A percentile compares a stretch with the other conserved stretches of the same genome.
Conservation (phyloP, 53 echinoderm and acorn worm genomes). For the Paracentrotus lividus region DNA sequence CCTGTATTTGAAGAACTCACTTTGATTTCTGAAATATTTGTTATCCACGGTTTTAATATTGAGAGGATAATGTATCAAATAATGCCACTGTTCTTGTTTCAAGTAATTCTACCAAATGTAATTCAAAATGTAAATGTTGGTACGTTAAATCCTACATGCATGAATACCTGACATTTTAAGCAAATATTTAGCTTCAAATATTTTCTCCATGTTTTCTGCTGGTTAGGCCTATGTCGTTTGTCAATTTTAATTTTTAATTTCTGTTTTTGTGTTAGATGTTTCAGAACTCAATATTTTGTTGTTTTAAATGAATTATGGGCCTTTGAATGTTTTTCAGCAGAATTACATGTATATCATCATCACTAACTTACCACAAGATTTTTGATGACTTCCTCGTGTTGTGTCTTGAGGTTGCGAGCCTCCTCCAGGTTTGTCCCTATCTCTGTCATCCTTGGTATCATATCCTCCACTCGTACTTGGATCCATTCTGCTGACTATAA, state of each 20-base stretch:
- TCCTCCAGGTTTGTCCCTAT: slow-evolving; percentile 92
- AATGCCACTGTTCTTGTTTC: neutral
- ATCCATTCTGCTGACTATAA: slow-evolving; percentile 99
- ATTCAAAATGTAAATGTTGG: neutral
- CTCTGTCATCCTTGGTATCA: slow-evolving; percentile 96
- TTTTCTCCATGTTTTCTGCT: neutral
- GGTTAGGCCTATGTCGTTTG: neutral
- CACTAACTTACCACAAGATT: slow-evolving; percentile 88
- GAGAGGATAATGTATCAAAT: neutral
- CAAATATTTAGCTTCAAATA: neutral
- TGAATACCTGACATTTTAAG: neutral
- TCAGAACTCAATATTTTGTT: neutral
- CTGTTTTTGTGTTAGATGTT: neutral
- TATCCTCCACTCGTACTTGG: slow-evolving; percentile 93
- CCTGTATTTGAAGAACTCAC: neutral
- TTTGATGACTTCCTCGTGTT: slow-evolving; percentile 91
- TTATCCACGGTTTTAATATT: neutral
- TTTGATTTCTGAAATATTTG: neutral
- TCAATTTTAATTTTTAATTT: neutral
- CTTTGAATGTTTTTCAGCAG: too few species aligned
- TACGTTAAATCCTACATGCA: neutral
- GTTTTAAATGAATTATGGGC: neutral
- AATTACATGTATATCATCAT: neutral
- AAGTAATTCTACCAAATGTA: neutral
- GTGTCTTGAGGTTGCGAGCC: slow-evolving; percentile 81